These are phyloP conservation scores for Achlya flavicornis DNA, from an alignment of 2,888 invertebrate genomes.

Conservation along the genomic window DNA sequence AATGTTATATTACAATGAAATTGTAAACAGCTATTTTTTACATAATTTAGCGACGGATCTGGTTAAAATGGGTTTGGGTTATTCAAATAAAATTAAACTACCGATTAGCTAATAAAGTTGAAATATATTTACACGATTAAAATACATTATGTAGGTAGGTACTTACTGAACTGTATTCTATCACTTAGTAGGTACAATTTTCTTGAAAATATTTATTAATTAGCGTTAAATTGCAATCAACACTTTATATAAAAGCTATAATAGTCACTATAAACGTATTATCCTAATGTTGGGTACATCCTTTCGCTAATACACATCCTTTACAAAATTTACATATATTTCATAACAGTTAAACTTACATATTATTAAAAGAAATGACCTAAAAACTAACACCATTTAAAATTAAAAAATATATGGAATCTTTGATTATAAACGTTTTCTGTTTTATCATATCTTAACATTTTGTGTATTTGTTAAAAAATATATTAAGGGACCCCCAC, in stretches of 20 bases:
- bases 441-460: constrained; percentile 37
- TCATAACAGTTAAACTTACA: constrained; percentile 47
- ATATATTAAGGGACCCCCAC: constrained; percentile 42
- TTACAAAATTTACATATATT: constrained; percentile 78
- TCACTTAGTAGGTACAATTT: constrained; percentile 57
- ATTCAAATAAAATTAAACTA: constrained; percentile 44
- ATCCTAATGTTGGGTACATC: constrained; percentile 5
- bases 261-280: constrained; percentile 22
- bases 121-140: constrained; percentile 75
- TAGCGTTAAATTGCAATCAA: constrained; percentile 34
- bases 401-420: constrained; percentile 74
- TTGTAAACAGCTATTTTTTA: too few species aligned
- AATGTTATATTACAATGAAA: too few species aligned
- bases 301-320: constrained; percentile 43
- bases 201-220: constrained; percentile 38
- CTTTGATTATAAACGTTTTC: constrained; percentile 45
- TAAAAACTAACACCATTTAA: constrained; percentile 56
- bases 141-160: constrained; percentile 48
- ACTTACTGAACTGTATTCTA: constrained; percentile 47
- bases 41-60: too few species aligned
- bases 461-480: constrained; percentile 41
- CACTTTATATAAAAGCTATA: constrained; percentile 62
- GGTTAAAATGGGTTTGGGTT: too few species aligned
- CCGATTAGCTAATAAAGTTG: constrained; percentile 52
- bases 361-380: constrained; percentile 44